Base-by-base conservation (phyloP, 2,797 vertebrate species). In the Eulemur rubriventer region DNA sequence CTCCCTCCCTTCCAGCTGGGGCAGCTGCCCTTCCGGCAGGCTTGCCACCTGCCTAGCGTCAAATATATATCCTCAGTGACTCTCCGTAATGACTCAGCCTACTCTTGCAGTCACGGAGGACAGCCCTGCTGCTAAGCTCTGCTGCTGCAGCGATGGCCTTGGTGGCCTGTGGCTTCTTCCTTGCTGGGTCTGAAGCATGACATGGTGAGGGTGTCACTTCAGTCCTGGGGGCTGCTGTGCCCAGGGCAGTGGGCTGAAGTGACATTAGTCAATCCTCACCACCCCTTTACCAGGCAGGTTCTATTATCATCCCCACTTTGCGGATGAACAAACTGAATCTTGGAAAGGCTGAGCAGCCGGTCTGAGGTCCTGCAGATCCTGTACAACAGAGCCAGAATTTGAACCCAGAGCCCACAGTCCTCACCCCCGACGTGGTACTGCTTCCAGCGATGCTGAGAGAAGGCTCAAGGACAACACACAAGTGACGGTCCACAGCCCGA, bases 21-120 rank as follows among this genome's bases (percentile, higher is more conserved):
- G 55, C 50, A 41, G 84, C 22, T 41, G 72, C 26, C 52, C 94
- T 59, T 20, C 52, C 55, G 3, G 20, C 55, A 7, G 12, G 4
- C 13, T 0, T 1, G 38, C 41, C 22, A 28, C 43, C 28, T 13
- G 50, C 72, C 59, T 6, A 7, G 0, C 9, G n/a, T 22, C 52
- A 43, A 24, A 57, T 8, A 26, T 12, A 57, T 12, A 59, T 48
- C 28, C 38, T 17, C 5, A 18, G n/a, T 13, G 26, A 1, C 38
- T 5, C 17, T 28, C 73, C 33, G n/a, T 26, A 5, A 8, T 0
- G 4, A 52, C 11, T 33, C 4, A 1, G 72, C 16, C 55, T 76
- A 52, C 22, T 33, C 46, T 9, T 26, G 35, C 1, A 11, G 33
- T 38, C 75, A 8, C 12, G 11, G 75, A 57, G 28, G 24, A 33